These are phyloP conservation scores for Crocuta crocuta DNA, from an alignment of 2,113 vertebrate species.

Conservation along the genomic window DNA sequence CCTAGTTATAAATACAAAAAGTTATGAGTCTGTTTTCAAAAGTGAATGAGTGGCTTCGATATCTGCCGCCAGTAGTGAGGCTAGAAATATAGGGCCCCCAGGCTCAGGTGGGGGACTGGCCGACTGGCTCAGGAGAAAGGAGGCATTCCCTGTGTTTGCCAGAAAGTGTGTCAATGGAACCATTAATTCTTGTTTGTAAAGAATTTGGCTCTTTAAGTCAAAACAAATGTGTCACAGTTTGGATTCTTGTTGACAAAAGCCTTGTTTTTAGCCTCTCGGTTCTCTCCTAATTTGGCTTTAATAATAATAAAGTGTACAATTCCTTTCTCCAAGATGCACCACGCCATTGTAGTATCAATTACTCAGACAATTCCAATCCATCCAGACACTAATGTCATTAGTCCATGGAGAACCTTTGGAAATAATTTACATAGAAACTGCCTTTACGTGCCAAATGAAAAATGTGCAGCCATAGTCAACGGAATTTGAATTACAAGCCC, in stretches of 20 bases:
- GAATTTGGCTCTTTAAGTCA: constrained; percentile 54
- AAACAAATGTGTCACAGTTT: constrained; percentile 59
- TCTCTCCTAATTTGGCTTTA: background rate
- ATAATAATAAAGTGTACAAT: background rate
- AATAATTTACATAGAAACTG: constrained; percentile 83
- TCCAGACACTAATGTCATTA: constrained; percentile 90
- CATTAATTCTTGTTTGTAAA: background rate
- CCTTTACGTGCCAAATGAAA: constrained; percentile 82
- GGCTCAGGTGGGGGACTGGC: background rate
- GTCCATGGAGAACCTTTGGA: constrained; percentile 86
- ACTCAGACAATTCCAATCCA: constrained; percentile 89
- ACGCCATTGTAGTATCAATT: constrained; percentile 85
- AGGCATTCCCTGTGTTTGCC: rapidly evolving
- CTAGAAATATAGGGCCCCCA: background rate
- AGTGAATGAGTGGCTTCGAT: background rate
- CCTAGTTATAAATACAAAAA: constrained; percentile 37
- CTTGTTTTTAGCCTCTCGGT: constrained; percentile 25
- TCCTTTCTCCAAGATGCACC: constrained; percentile 31
- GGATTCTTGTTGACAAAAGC: constrained; percentile 35
- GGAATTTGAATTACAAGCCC: constrained; percentile 82
- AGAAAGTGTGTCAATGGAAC: background rate
- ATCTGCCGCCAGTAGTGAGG: background rate
- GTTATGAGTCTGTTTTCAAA: background rate
- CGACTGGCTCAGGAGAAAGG: background rate
- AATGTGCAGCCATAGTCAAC: constrained; percentile 67